Base-by-base conservation (phyloP, 1,140 invertebrate species). In the Centruroides sculpturatus region DNA sequence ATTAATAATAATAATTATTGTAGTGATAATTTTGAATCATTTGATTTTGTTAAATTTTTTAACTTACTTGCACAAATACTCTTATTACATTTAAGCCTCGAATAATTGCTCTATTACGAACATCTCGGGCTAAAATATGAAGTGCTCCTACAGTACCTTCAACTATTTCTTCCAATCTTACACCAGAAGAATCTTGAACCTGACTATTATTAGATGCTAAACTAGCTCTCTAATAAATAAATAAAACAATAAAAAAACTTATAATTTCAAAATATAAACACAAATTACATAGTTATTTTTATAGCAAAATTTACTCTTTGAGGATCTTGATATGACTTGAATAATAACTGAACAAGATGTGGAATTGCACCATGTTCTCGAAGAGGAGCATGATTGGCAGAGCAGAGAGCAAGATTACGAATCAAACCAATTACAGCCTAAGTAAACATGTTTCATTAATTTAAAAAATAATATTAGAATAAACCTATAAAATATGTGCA, bases 151-250 rank as follows among this genome's bases (percentile, higher is more conserved):
- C 92, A 23, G 92, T 93, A 48, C 93, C 92, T 75, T 98, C 94
- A 8, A 98, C 91, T 63, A 98, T 96, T 76, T 98, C 94, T 71
- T 98, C 94, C 94, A 98, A 97, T 41, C 92, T 81, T 1, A 98
- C 93, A 59, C 93, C 93, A 77, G 98, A 93, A 3, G 92, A 88
- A 74, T 95, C 94, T 3, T 87, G 85, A 12, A 64, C 57, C 70
- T 82, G 80, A 66, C 80, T 83, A 55, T 56, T 61, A 59, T 82
- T 83, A 36, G 84, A 87, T 13, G 84, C 82, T 59, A 87, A 82
- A 64, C 86, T 81, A 62, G 86, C 41, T 41, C 41, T 41, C 41
- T 41, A 41, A 6, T 6, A 8, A 41, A 41, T 41, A 41, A 41
- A 41, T 41, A 6, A 41, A 6, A 6, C 8, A 41, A 41, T 2